Evolutionary conservation across 2,113 vertebrate species (phyloP), one percentile per base, ranked within the genome.

Genomic region (Halcyon malimbica): DNA sequence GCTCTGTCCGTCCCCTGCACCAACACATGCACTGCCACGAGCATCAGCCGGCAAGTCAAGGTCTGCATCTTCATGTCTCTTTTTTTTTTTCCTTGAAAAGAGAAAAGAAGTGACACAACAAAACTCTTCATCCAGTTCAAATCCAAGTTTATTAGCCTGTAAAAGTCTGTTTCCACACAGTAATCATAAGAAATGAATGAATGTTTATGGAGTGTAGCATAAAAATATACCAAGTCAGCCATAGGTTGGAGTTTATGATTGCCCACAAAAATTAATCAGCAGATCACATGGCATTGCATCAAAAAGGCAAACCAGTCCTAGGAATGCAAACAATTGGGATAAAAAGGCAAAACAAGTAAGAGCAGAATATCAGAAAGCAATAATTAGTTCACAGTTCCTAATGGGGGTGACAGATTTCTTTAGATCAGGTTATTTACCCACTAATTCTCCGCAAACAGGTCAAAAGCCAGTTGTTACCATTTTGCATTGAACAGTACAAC

Each of bases 211-310:
- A 95, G 91, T 19, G 1, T 77, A 92, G 87, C 65, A 79, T 91
- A 91, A 93, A 96, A 89, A 95, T 77, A 83, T 64, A 94, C n/a
- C 59, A 13, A 93, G 85, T 69, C 96, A 96, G 89, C 94, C 57
- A 28, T 29, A 96, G 89, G 84, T 88, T 90, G 33, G 81, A 87
- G 80, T 89, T 93, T 83, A 92, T 95, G 90, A 94, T 92, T 95
- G 91, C 92, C 39, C 42, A 96, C 96, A 97, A 96, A 97, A 97
- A 96, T 96, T 97, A 97, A 97, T 95, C 96, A 96, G 87, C 85
- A 96, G 85, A 95, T 96, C 93, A 97, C 83, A 76, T 83, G 90
- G 74, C 85, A 93, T 94, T 97, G 92, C 96, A 97, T 95, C 71
- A 91, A 93, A 97, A 97, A 93, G 92, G 93, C 94, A 97, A 97